Base-by-base conservation (phyloP, 1,140 invertebrate genomes). In the Leguminivora glycinivorella region DNA sequence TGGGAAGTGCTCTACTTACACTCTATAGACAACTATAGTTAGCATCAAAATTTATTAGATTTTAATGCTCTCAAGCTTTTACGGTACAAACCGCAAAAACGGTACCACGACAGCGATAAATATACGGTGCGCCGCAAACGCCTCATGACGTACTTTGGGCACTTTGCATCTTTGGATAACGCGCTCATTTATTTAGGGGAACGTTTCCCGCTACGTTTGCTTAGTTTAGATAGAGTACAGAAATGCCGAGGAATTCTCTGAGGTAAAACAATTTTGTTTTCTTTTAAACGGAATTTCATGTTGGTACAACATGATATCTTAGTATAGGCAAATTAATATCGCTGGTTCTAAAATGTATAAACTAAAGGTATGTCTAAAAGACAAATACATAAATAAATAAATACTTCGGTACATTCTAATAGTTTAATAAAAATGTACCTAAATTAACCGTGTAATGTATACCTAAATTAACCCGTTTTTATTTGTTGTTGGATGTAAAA, bases 81-180 rank as follows among this genome's bases (percentile, higher is more conserved):
- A 63, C 58, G 17, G 58, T 63, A 34, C 34, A 40, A 24, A 67
- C 66, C 66, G 66, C 66, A 67, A 67, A 67, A 43, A 43, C 66
- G 66, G 58, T 63, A 31, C 58, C 58, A 14, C 58, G 26, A 63
- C 58, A 63, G 29, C 58, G n/a, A 63, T 63, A 63, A 63, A 63
- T 63, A 63, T 7, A 63, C 29, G 58, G 58, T 63, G 34, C 26
- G 58, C 58, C 58, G 58, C 58, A 63, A 63, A 29, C 58, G 58
- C 58, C 26, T 63, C 58, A 63, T 63, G 58, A 63, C 25, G 58
- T 63, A 31, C 58, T 63, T 29, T n/a, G 29, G 58, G 58, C 31
- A 63, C 58, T 63, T 63, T 63, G 58, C 26, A 63, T 63, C 26
- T 63, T 63, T 17, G n/a, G 58, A 63, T 63, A 63, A 63, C 26